Evolutionary conservation across 2,113 vertebrate species (phyloP).

Genomic region (Baryphthengus martii): DNA sequence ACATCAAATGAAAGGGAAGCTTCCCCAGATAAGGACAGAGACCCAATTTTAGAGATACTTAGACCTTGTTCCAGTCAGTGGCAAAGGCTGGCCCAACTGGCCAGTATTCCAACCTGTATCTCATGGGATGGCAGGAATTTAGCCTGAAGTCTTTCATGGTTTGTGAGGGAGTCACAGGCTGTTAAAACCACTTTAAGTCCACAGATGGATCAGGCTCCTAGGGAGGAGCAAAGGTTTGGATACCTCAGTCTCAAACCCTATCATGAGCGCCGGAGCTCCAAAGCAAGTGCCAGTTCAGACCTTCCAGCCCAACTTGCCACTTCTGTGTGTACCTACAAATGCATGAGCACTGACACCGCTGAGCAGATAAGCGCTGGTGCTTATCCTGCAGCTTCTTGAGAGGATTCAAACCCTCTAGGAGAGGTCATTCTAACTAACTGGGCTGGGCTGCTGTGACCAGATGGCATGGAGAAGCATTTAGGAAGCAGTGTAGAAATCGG

Average conservation of each 20-base stretch:
- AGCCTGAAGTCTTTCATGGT: background rate
- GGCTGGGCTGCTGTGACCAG: background rate
- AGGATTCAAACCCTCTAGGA: background rate
- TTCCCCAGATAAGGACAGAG: background rate
- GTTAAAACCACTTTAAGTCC: background rate
- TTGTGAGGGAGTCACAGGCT: background rate
- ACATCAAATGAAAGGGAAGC: background rate
- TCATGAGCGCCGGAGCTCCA: background rate
- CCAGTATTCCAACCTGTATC: background rate
- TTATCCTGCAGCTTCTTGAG: background rate
- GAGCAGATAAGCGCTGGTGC: background rate
- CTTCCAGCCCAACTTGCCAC: background rate
- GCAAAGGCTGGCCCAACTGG: background rate
- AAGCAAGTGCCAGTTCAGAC: background rate
- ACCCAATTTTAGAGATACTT: background rate
- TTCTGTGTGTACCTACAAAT: background rate
- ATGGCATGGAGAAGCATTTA: accelerated
- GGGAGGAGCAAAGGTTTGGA: background rate
- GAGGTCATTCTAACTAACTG: background rate
- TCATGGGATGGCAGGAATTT: background rate
- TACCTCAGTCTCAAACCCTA: background rate
- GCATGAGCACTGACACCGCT: background rate
- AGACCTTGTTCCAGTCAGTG: background rate
- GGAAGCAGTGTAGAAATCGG: background rate
- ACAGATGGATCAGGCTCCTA: background rate